Evolutionary conservation across 2,113 vertebrate genomes (phyloP), one percentile per base, ranked within the genome.

Genomic region (Gallinago undulata): DNA sequence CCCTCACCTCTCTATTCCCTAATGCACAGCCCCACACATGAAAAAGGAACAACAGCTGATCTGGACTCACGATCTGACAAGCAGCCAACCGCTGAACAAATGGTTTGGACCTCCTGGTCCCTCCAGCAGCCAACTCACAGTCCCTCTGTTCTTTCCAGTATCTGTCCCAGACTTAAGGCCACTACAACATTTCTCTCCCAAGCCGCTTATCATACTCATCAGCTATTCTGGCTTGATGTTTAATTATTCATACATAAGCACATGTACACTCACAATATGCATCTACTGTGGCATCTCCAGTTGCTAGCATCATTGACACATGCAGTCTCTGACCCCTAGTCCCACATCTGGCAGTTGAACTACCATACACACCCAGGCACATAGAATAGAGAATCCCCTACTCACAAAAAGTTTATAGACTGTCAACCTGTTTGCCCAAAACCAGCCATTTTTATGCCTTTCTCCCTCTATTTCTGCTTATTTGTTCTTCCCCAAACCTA

Each of bases 341-440:
- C 6, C 22, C 7, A 9, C n/a, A 22, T 4, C 30, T 17, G 27
- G 4, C 8, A 72, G 33, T 57, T 17, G 48, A 67, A 59, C 13
- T 1, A 8, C 16, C 8, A 1, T 24, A 60, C 1, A 37, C 39
- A 47, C 2, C 2, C 10, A 57, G 19, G 13, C 7, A 19, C 3
- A 4, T n/a, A 9, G 8, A 57, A 47, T 15, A 59, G 7, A 73
- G 10, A 43, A 35, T 53, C 28, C 11, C n/a, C 63, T 31, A 12
- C 2, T 11, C 21, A 59, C 7, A 43, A 19, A 84, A 63, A 60
- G 4, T 4, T 1, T 39, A 50, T 1, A 5, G 30, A 55, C 18
- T 50, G 41, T 9, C 7, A 66, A 51, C 4, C 6, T 66, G 4
- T 41, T 56, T 55, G 19, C 10, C 19, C 25, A 18, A 9, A 14